A percentile compares a stretch with the other conserved stretches of the same genome.
Evolutionary conservation across 1,140 invertebrate species (phyloP).

Genomic region (Musca domestica): DNA sequence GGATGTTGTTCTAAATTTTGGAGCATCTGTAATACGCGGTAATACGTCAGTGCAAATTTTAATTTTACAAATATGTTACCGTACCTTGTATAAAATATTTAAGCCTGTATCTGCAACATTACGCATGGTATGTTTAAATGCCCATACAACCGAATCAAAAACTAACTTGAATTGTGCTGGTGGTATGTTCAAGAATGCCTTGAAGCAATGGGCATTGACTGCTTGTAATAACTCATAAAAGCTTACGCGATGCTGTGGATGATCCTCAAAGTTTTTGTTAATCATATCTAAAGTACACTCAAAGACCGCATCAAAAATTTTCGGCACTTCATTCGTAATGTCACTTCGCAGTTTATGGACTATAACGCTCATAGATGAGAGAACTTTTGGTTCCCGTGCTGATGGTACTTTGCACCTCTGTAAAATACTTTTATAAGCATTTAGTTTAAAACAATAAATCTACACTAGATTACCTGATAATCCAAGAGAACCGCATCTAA

Average conservation of each 20-base stretch:
- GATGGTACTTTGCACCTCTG: conserved; percentile 83
- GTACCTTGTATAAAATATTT: conserved; percentile 65
- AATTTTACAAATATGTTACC: not conserved
- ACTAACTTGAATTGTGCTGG: conserved; percentile 97
- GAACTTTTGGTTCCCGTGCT: conserved; percentile 96
- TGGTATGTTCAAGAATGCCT: conserved; percentile 92
- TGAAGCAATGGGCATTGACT: conserved; percentile 93
- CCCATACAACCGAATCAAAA: conserved; percentile 99
- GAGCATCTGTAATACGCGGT: conserved; percentile 65
- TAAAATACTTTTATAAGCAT: not conserved
- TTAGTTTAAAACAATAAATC: conserved; percentile 2
- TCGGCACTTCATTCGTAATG: conserved; percentile 93
- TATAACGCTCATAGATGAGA: conserved; percentile 95
- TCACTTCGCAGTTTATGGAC: conserved; percentile 90
- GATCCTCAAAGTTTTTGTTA: conserved; percentile 99
- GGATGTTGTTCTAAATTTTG: conserved; percentile 89
- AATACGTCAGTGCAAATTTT: conserved; percentile 36
- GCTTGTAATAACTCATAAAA: conserved; percentile 95
- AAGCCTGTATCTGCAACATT: conserved; percentile 98
- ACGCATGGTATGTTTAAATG: conserved; percentile 99
- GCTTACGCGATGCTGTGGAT: conserved; percentile 97
- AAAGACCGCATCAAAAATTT: conserved; percentile 99
- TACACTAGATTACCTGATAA: conserved; percentile 68
- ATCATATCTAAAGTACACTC: conserved; percentile 99
- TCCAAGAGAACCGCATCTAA: conserved; percentile 95